Base-by-base conservation (phyloP, 1,140 invertebrate species). In the Agrypnia vestita region DNA sequence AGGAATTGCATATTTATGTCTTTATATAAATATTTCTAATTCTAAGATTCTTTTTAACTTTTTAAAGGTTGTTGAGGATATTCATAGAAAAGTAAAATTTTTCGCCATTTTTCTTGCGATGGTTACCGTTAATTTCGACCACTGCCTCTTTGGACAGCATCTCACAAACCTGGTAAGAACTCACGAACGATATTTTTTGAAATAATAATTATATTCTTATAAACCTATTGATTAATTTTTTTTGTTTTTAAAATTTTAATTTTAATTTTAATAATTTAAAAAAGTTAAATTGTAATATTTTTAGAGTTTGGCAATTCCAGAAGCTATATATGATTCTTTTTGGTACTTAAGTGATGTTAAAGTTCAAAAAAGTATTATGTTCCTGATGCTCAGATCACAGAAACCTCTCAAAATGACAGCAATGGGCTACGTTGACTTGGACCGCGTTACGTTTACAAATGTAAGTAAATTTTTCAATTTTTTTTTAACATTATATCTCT, bases 401-500 rank as follows among this genome's bases (percentile, higher is more conserved):
- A 88, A 85, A 74, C 86, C 88, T 0, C 86, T 88, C 21, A 67
- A 77, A 53, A 82, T 87, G 3, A 86, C 86, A 7, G 87, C 85
- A 0, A 88, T 88, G 25, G 86, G 86, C 7, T 88, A 86, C 73
- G 75, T 88, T 21, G 81, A 76, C 35, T 88, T 89, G 87, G 87
- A 89, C 73, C 84, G 88, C 73, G 81, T 86, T 46, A 88, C 87
- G 61, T 88, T 87, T 77, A 86, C 86, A 46, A 82, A 83, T 10
- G 87, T 88, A 84, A 86, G 86, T 85, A 10, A n/a, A n/a, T 13
- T 17, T 11, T 1, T 21, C 1, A 13, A 15, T 1, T 51, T 3
- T 1, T 51, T 3, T 12, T 51, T 51, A 13, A 51, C 11, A 51
- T 8, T 51, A 3, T 51, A 12, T 3, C 8, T 15, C 49, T 51